phyloP scores from a whole-genome alignment of 1,140 invertebrate genomes.

The Drepana arcuata region DNA sequence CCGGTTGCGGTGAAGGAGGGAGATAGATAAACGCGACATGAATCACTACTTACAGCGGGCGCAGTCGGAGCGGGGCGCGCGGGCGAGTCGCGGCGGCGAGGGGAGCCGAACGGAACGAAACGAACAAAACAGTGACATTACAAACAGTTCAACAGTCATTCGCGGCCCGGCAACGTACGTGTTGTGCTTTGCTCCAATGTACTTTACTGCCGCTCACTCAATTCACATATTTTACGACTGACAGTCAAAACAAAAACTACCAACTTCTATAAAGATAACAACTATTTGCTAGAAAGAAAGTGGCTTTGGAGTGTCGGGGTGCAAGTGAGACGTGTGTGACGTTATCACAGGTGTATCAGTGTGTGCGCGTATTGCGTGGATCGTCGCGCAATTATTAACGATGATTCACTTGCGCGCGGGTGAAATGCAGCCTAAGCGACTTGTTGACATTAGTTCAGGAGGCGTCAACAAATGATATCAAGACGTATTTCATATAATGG shows the following conservation, averaged over 20 bases:
- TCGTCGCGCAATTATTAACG: conserved; percentile 69
- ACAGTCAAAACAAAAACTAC: conserved; percentile 44
- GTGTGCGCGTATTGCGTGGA: conserved; percentile 57
- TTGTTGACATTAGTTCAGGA: conserved; percentile 68
- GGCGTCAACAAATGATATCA: conserved; percentile 67
- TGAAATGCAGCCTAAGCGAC: conserved; percentile 70
- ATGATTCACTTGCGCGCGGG: conserved; percentile 70
- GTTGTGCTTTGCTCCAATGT: conserved; percentile 33
- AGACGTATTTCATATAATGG: conserved; percentile 54
- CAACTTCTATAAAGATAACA: conserved; percentile 33
- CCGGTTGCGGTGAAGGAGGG: conserved; percentile 68
- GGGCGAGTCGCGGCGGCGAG: conserved; percentile 37
- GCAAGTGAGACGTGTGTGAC: conserved; percentile 47
- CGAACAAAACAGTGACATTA: conserved; percentile 56
- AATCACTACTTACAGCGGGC: conserved; percentile 63
- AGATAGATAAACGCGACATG: conserved; percentile 71
- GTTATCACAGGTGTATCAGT: conserved; percentile 49
- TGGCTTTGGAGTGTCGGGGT: conserved; percentile 27
- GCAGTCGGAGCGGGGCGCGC: conserved; percentile 41
- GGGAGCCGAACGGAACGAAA: conserved; percentile 56
- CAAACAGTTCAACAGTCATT: conserved; percentile 67
- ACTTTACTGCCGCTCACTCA: conserved; percentile 30
- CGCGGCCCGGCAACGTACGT: conserved; percentile 45
- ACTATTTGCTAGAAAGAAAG: conserved; percentile 48
- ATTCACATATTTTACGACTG: conserved; percentile 33